phyloP scores from a whole-genome alignment of 2,888 invertebrate species.

The Netelia virgata region DNA sequence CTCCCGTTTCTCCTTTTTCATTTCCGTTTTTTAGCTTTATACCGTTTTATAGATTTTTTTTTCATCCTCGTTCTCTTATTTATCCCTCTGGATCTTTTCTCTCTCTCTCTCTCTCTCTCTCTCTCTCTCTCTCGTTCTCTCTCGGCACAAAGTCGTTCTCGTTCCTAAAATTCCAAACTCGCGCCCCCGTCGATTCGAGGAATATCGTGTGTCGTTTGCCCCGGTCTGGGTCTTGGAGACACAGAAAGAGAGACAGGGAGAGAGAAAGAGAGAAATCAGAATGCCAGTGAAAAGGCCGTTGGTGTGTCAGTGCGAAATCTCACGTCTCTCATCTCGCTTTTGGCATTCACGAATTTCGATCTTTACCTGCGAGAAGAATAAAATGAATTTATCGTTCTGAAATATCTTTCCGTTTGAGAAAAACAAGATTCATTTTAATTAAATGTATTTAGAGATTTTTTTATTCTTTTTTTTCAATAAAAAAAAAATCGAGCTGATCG shows the following conservation, averaged over 20 bases:
- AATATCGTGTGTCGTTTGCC: slow-evolving; percentile 60
- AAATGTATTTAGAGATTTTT: not conserved
- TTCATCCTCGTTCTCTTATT: slow-evolving; percentile 58
- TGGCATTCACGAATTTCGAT: slow-evolving; percentile 39
- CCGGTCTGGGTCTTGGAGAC: slow-evolving; percentile 5
- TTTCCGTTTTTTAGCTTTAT: slow-evolving; percentile 43
- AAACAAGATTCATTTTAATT: not conserved
- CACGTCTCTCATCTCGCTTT: slow-evolving; percentile 28
- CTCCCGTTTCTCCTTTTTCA: slow-evolving; percentile 66
- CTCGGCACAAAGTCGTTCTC: slow-evolving; percentile 59
- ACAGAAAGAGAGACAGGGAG: slow-evolving; percentile 9
- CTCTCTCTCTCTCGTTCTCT: slow-evolving; percentile 25
- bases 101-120: slow-evolving; percentile 30
- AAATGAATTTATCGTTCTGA: not conserved
- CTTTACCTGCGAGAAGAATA: not conserved
- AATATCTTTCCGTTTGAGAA: not conserved
- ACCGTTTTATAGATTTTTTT: slow-evolving; percentile 34
- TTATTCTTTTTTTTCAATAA: not conserved
- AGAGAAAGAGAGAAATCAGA: slow-evolving; percentile 37
- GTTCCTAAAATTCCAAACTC: slow-evolving; percentile 68
- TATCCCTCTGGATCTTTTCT: slow-evolving; percentile 40
- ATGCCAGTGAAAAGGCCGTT: slow-evolving; percentile 56
- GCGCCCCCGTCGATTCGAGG: slow-evolving; percentile 67
- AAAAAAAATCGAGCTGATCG: not conserved
- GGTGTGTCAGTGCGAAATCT: slow-evolving; percentile 62